These are phyloP conservation scores for Papio anubis DNA, from an alignment of 2,113 vertebrate species.

Conservation along the genomic window DNA sequence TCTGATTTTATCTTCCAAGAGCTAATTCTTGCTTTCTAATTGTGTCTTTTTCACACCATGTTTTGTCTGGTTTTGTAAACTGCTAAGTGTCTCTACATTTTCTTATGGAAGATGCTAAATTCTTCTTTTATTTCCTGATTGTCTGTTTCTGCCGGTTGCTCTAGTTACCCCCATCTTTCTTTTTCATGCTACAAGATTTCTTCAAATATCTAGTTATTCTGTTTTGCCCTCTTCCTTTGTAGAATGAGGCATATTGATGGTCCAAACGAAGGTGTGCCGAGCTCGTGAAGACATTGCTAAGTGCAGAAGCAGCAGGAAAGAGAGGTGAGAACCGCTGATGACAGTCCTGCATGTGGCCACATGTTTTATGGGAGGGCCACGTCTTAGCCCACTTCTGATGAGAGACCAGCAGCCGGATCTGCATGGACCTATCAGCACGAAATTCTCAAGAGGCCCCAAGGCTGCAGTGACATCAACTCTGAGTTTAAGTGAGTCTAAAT, in stretches of 20 bases:
- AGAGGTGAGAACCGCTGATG: rapidly evolving
- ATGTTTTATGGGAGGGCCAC: background rate
- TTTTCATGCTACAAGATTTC: background rate
- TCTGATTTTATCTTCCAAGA: background rate
- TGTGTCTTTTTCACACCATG: rapidly evolving
- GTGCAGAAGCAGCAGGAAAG: no score
- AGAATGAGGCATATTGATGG: background rate
- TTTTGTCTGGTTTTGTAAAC: background rate
- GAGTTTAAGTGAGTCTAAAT: background rate
- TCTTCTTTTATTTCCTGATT: background rate
- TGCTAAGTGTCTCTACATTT: background rate
- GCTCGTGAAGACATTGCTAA: background rate
- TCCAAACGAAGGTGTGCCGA: background rate
- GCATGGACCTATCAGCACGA: background rate
- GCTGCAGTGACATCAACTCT: background rate
- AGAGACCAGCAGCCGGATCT: background rate
- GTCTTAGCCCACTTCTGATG: background rate
- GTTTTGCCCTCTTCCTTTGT: background rate
- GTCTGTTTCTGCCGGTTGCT: background rate
- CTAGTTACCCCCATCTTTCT: background rate
- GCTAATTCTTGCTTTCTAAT: background rate
- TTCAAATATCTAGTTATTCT: background rate
- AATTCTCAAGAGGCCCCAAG: rapidly evolving
- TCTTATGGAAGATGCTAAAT: background rate
- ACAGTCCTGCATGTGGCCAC: background rate